Conservation (phyloP, 2,888 invertebrate genomes). For the Caenorhabditis drosophilae region DNA sequence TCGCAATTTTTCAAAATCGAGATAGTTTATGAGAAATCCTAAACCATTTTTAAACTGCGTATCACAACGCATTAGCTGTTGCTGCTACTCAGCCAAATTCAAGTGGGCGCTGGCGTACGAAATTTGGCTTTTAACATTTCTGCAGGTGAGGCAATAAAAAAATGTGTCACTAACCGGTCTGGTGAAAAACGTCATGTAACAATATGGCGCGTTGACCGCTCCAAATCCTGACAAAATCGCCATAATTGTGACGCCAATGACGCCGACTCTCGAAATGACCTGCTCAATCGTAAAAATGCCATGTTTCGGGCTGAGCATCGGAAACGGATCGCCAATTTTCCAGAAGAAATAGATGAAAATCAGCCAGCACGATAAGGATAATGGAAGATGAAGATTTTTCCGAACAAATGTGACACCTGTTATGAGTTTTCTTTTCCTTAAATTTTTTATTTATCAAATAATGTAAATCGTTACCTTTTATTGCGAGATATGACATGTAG, state of each 20-base stretch:
- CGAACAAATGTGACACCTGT: conserved; percentile 14
- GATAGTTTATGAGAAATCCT: too few relatives aligned
- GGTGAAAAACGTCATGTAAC: conserved; percentile 91
- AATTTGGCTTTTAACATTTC: too few relatives aligned
- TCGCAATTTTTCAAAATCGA: too few relatives aligned
- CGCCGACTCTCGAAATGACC: conserved; percentile 92
- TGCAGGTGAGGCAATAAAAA: too few relatives aligned
- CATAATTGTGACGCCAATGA: conserved; percentile 99
- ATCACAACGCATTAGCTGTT: too few relatives aligned
- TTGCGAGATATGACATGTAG: conserved; percentile 78
- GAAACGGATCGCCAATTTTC: conserved; percentile 99
- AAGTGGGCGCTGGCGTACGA: too few relatives aligned
- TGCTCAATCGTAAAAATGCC: conserved; percentile 84
- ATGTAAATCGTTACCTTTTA: conserved; percentile 8
- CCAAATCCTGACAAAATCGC: conserved; percentile 97
- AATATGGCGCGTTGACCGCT: conserved; percentile 98
- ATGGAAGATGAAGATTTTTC: conserved; percentile 76
- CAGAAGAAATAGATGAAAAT: conserved; percentile 93
- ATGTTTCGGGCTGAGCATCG: conserved; percentile 92
- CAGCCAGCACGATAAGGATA: conserved; percentile 86
- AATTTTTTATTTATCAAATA: too few relatives aligned
- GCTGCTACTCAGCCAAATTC: too few relatives aligned
- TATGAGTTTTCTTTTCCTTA: too few relatives aligned
- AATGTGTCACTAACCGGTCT: too few relatives aligned
- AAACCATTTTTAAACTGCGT: too few relatives aligned